Base-by-base conservation (phyloP, 2,888 invertebrate species). In the Diaphora mendica region DNA sequence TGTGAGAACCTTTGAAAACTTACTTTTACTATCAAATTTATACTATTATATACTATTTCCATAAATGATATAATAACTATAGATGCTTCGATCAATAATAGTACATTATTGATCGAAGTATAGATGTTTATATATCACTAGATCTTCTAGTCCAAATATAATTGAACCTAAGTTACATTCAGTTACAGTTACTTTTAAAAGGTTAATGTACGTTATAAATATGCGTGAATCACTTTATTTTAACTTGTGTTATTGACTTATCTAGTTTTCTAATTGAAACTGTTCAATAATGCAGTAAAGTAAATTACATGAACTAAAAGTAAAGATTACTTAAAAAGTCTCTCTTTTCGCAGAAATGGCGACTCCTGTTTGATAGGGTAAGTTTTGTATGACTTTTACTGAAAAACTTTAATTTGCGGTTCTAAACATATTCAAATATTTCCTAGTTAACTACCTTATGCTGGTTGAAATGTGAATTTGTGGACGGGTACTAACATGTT, bases 361-460 rank as follows among this genome's bases (percentile, higher is more conserved):
- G 98, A 83, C 97, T 97, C 79, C 96, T 98, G 79, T 98, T 98
- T 90, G 98, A 98, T 93, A 97, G 97, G 96, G 98, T 98, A 92
- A 96, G 95, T 92, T 77, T 33, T 33, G 33, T 33, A 33, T 67
- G 15, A 9, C 62, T 44, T 44, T 23, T 44, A 3, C 44, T 44
- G 44, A 13, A 44, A 44, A 3, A 44, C 15, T 44, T 42, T 42
- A 1, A 44, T 44, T 44, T 44, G 13, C 44, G 4, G 44, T 44
- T 44, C 15, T 15, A 44, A 44, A 44, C 15, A 64, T 64, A 30
- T 4, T 39, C 11, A 39, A 39, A 39, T 39, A 39, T 11, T 39
- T 39, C 11, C 39, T 39, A 39, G 39, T 39, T 11, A 39, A 39
- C 7, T 39, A 39, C 11, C 39, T 39, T 39, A 11, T 39, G 39